Base-by-base conservation (phyloP, 2,113 vertebrate genomes). In the Caretta caretta region DNA sequence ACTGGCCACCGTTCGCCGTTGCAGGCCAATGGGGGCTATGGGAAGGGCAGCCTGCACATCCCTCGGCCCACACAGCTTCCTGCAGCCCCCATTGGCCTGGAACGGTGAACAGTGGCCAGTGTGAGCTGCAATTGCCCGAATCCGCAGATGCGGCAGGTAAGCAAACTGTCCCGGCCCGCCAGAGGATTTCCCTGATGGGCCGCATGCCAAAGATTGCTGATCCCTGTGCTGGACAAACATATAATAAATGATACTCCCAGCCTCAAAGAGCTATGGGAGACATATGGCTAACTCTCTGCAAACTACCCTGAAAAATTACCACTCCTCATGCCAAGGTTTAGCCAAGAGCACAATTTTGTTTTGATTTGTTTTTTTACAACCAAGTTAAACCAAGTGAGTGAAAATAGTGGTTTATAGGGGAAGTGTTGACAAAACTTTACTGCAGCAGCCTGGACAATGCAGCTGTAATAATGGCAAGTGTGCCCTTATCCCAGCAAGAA, bases 401-500 rank as follows among this genome's bases (percentile, higher is more conserved):
- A 94, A 97, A 97, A 94, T 29, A 93, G 54, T 92, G 59, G 42
- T 92, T 97, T 96, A 49, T 89, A 88, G 84, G 25, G 54, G 89
- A 95, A 96, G 54, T 91, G 86, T 95, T 97, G 94, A 96, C 93
- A 97, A 97, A 97, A 95, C 95, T 96, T 96, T 75, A 95, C 89
- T 96, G 72, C 86, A 48, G 79, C 90, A 82, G 82, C 22, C n/a
- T 89, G 93, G 94, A 97, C 85, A 85, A 97, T 97, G 95, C 38
- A 96, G 84, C 88, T 89, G 14, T 80, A 97, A 96, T 92, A 90
- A 95, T 59, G 94, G 76, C 90, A 95, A 96, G 72, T 87, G 54
- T 91, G 90, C 76, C 94, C 93, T 97, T 97, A 95, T 96, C 91
- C 93, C 86, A 94, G 97, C 80, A 57, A 97, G 80, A 96, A 96